Conservation (phyloP, 1,140 invertebrate genomes). For the Nasonia giraulti region DNA sequence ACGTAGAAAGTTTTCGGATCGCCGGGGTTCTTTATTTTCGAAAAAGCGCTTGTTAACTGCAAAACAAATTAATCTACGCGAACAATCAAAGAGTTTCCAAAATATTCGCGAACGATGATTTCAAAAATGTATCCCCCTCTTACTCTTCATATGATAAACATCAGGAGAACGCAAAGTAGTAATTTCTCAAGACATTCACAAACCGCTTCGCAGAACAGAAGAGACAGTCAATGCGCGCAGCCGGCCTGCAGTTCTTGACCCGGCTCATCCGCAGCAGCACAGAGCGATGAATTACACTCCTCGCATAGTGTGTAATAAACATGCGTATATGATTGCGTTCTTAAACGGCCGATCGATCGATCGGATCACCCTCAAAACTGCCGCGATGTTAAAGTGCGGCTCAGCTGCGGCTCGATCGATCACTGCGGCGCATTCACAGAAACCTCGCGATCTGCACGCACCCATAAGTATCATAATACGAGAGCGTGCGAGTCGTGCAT, state of each 20-base stretch:
- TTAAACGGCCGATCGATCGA: constrained; percentile 21
- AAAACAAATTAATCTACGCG: too few species aligned
- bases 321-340: constrained; percentile 27
- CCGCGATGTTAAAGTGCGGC: not conserved
- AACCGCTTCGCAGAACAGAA: not conserved
- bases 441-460: not conserved
- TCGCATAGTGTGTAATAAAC: constrained; percentile 5
- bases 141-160: too few species aligned
- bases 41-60: too few species aligned
- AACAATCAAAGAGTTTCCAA: too few species aligned
- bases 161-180: not conserved
- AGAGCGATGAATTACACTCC: not conserved
- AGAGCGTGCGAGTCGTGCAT: not conserved
- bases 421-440: not conserved
- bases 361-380: not conserved
- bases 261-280: not conserved
- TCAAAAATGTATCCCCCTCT: too few species aligned
- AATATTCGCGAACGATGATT: too few species aligned
- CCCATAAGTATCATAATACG: not conserved
- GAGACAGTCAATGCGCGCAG: not conserved
- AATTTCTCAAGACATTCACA: not conserved
- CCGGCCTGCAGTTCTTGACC: not conserved
- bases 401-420: not conserved
- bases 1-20: not conserved
- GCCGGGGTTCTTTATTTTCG: not conserved